A percentile compares a stretch with the other conserved stretches of the same genome.
phyloP scores from a whole-genome alignment of 2,113 vertebrate species.

The Apteryx owenii region DNA sequence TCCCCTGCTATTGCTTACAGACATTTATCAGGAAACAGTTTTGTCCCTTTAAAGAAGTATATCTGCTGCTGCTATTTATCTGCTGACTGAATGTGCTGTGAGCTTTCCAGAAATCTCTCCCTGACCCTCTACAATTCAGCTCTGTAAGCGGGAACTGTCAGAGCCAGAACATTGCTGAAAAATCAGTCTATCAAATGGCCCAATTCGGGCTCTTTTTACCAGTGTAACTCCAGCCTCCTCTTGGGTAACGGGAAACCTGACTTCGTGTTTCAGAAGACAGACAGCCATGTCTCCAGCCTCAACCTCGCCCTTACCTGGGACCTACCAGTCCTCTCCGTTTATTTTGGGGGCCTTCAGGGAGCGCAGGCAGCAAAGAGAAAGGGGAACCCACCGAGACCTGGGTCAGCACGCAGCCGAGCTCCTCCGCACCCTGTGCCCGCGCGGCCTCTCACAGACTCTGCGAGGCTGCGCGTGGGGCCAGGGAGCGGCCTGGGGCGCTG shows the following conservation, averaged over 20 bases:
- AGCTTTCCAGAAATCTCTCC: background rate
- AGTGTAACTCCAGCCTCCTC: background rate
- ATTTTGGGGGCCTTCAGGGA: background rate
- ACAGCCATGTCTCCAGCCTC: background rate
- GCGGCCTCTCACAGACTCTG: background rate
- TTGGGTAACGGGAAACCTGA: background rate
- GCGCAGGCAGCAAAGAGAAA: fast-evolving
- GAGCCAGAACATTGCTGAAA: background rate
- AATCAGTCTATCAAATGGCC: background rate
- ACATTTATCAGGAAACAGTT: background rate
- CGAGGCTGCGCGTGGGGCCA: background rate
- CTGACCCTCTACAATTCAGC: background rate
- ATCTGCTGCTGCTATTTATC: background rate
- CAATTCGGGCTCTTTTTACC: background rate
- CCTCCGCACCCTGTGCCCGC: background rate
- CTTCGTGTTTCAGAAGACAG: background rate
- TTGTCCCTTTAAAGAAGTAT: background rate
- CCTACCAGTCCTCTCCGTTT: background rate
- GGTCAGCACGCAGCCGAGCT: background rate
- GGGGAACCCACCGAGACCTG: background rate
- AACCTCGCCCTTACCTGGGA: background rate
- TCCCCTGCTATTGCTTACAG: background rate
- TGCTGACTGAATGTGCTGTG: background rate
- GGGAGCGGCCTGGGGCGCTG: background rate
- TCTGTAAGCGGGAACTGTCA: background rate